These are phyloP conservation scores for Zaprionus davidi DNA, from an alignment of 1,140 invertebrate species.

Conservation along the genomic window DNA sequence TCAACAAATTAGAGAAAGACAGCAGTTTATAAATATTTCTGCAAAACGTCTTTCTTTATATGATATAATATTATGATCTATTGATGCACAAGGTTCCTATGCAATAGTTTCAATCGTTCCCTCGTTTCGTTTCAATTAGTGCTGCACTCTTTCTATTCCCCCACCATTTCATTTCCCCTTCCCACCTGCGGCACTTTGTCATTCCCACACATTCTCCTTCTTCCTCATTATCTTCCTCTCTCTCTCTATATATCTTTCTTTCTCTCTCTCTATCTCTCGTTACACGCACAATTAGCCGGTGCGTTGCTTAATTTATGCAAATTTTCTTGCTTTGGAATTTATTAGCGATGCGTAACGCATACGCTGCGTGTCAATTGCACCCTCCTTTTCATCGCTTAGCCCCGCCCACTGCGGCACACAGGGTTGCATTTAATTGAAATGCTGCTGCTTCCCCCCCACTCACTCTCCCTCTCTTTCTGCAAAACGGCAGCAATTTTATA, in stretches of 20 bases:
- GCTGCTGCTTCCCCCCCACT: background rate
- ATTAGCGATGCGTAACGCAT: constrained; percentile 21
- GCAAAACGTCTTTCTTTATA: no score
- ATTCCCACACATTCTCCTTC: background rate
- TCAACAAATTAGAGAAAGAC: no score
- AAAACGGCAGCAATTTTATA: background rate
- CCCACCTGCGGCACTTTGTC: no score
- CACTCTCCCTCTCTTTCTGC: background rate
- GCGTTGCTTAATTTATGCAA: constrained; percentile 14
- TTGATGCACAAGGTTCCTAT: background rate
- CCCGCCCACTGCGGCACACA: constrained; percentile 4
- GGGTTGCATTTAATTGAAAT: constrained; percentile 41
- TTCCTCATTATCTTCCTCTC: background rate
- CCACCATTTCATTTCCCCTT: background rate
- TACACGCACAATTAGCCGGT: constrained; percentile 19
- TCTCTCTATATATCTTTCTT: background rate
- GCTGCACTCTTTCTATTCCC: background rate
- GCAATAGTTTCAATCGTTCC: background rate
- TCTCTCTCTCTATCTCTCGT: background rate
- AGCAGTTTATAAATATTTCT: no score
- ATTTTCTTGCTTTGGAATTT: constrained; percentile 17
- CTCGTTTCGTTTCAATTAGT: background rate
- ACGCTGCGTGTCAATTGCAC: constrained; percentile 33
- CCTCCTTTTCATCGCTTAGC: background rate
- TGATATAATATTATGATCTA: no score